Base-by-base conservation (phyloP, 2,797 vertebrate genomes). In the Hyperoplus immaculatus region DNA sequence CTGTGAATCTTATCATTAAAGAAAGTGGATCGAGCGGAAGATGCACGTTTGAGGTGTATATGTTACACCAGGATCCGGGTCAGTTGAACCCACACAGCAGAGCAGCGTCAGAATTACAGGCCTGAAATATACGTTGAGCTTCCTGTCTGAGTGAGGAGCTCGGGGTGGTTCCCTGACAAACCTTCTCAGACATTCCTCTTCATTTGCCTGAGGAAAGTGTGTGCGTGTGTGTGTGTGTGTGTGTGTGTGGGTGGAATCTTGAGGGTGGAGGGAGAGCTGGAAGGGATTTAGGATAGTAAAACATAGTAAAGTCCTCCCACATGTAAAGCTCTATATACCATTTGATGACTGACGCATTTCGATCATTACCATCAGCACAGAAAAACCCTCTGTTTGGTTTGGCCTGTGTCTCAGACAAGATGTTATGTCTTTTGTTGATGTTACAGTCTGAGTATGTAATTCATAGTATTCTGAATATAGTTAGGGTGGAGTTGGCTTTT, bases 141-240 rank as follows among this genome's bases (percentile, higher is more conserved):
- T 87, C 77, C 71, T 80, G 82, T 80, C 86, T 83, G 77, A 50
- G 57, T 60, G 47, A 77, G 64, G 46, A 72, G 46, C 57, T 82
- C 49, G 53, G 83, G 82, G 86, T 82, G 75, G 85, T 71, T 90
- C 77, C 71, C 75, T 45, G 50, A 75, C 67, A 75, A 47, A 55
- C 69, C 47, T 51, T 55, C 50, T 73, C 80, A 89, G 91, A 89
- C 88, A 88, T 92, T 88, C 71, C 80, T 88, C 67, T 60, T 81
- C 53, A 93, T 91, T 88, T 39, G 39, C 59, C 39, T 42, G 16
- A 57, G 11, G 64, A 70, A 49, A 78, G 21, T 21, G 21, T 21
- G n/a, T 21, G 21, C 1, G 21, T 21, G 21, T 21, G 21, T 21
- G 21, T 21, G 21, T 21, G 21, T 36, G 46, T 47, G 18, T 67